Conservation (phyloP, 2,888 invertebrate species). For the Sialis fuliginosa region DNA sequence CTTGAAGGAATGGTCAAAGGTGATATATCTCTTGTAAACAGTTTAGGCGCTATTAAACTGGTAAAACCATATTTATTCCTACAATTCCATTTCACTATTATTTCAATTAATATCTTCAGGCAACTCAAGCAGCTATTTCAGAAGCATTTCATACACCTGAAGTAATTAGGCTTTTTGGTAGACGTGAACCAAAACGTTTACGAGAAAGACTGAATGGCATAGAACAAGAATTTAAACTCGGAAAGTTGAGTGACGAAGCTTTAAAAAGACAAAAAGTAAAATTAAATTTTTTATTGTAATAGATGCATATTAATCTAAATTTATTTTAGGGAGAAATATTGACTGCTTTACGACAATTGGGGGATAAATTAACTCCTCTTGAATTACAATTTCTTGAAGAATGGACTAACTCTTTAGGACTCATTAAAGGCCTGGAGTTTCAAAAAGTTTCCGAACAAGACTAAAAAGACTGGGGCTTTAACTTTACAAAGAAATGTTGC, state of each 20-base stretch:
- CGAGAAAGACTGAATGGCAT: constrained; percentile 37
- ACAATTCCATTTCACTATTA: background rate
- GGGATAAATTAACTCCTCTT: constrained; percentile 27
- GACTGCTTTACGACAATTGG: constrained; percentile 29
- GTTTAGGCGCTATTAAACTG: constrained; percentile 44
- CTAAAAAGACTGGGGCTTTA: no score
- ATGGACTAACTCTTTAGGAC: constrained; percentile 22
- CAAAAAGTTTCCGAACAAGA: constrained; percentile 24
- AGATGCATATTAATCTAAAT: background rate
- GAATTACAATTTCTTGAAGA: constrained; percentile 31
- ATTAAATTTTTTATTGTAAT: background rate
- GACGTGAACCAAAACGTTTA: constrained; percentile 45
- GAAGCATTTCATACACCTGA: constrained; percentile 59
- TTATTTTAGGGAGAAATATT: constrained; percentile 28
- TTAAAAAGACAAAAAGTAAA: constrained; percentile 32
- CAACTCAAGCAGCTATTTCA: constrained; percentile 54
- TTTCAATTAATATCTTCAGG: constrained; percentile 25
- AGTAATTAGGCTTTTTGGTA: constrained; percentile 53
- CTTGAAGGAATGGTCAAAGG: constrained; percentile 43
- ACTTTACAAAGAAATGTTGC: no score
- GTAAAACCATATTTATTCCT: constrained; percentile 21
- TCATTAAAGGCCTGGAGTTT: constrained; percentile 24
- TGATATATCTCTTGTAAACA: constrained; percentile 46
- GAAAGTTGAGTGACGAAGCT: constrained; percentile 30
- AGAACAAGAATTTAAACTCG: constrained; percentile 40